Conservation (phyloP, 2,113 vertebrate species). For the Dendropsophus ebraccatus region DNA sequence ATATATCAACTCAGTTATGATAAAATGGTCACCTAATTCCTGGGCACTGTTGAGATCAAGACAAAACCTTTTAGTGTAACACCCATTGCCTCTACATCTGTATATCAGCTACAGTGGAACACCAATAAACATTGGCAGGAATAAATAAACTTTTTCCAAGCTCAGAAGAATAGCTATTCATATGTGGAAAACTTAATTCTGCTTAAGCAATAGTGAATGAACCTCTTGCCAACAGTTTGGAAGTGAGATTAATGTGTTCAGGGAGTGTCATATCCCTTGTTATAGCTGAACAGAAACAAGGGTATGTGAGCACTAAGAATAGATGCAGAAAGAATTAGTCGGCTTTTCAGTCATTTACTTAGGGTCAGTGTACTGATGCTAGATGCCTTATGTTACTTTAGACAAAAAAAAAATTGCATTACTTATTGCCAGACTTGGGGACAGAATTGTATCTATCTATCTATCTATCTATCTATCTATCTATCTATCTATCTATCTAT, state of each 20-base stretch:
- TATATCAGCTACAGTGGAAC: not conserved
- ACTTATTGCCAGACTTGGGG: too few species aligned
- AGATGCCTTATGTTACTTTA: not conserved
- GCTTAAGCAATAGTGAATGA: slow-evolving; percentile 20
- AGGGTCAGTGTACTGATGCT: too few species aligned
- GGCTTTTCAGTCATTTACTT: slow-evolving; percentile 18
- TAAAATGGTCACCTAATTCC: too few species aligned
- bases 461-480: too few species aligned
- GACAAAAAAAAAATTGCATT: too few species aligned
- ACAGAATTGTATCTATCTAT: too few species aligned
- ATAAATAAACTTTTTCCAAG: not conserved
- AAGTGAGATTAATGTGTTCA: slow-evolving; percentile 49
- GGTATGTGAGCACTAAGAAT: slow-evolving; percentile 47
- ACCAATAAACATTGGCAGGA: not conserved
- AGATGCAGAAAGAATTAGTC: slow-evolving; percentile 11
- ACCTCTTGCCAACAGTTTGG: slow-evolving; percentile 42
- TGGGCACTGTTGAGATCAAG: too few species aligned
- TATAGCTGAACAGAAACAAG: slow-evolving; percentile 47
- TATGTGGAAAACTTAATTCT: not conserved
- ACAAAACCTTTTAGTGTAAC: too few species aligned
- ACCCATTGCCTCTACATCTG: not conserved
- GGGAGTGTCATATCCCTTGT: slow-evolving; percentile 21
- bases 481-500: too few species aligned
- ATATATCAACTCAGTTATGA: too few species aligned
- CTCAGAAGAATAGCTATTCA: slow-evolving; percentile 13